phyloP scores from a whole-genome alignment of 1,140 invertebrate species.

The Drosophila albomicans region DNA sequence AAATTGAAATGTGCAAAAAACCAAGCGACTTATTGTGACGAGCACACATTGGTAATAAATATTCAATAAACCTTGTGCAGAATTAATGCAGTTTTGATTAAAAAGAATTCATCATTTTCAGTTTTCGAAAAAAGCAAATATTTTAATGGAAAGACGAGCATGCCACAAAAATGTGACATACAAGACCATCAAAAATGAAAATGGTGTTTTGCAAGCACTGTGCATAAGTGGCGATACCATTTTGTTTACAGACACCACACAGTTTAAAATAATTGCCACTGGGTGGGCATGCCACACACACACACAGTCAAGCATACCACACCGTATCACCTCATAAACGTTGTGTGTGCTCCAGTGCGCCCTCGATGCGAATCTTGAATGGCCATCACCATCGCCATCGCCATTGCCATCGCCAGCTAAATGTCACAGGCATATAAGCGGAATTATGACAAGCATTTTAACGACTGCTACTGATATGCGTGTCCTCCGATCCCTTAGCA shows the following conservation, averaged over 20 bases:
- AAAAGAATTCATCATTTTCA: background rate
- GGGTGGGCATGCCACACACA: slow-evolving; percentile 36
- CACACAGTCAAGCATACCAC: background rate
- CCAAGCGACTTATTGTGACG: slow-evolving; percentile 33
- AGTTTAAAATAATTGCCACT: slow-evolving; percentile 80
- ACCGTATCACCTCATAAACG: slow-evolving; percentile 25
- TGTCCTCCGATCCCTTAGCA: slow-evolving; percentile 9
- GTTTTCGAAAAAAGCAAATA: background rate
- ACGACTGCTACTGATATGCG: slow-evolving; percentile 68
- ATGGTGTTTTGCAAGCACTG: slow-evolving; percentile 17
- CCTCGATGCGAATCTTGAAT: slow-evolving; percentile 41
- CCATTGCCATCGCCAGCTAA: slow-evolving; percentile 57
- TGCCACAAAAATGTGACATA: background rate
- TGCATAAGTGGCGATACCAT: slow-evolving; percentile 31
- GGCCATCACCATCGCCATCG: slow-evolving; percentile 28
- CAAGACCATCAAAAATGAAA: background rate
- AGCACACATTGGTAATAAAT: slow-evolving; percentile 44
- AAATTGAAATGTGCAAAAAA: slow-evolving; percentile 51
- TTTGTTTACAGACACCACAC: slow-evolving; percentile 50
- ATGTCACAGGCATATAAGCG: slow-evolving; percentile 80
- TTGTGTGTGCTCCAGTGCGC: slow-evolving; percentile 33
- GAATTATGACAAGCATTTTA: slow-evolving; percentile 82
- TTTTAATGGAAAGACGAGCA: background rate
- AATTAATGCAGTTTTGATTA: background rate
- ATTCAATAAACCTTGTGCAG: background rate